Evolutionary conservation across 2,797 vertebrate species (phyloP).

Genomic region (Lates japonicus): DNA sequence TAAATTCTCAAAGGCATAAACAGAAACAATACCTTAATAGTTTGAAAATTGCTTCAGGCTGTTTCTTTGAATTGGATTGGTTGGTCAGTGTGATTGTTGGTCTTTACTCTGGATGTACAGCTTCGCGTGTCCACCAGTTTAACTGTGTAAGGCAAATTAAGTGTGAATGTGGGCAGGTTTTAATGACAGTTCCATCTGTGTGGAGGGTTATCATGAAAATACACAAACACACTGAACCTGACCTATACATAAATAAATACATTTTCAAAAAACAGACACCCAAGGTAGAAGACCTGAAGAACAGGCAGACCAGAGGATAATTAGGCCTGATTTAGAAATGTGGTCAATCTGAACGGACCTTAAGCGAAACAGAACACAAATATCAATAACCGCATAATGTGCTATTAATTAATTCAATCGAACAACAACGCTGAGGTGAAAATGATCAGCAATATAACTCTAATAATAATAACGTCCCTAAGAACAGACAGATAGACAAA

Average conservation of each 20-base stretch:
- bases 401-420: background rate
- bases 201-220: background rate
- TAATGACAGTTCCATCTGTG: background rate
- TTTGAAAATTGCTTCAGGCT: background rate
- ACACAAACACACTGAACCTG: background rate
- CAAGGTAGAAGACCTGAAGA: background rate
- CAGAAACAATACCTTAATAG: background rate
- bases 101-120: conserved; percentile 6
- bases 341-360: background rate
- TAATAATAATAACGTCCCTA: background rate
- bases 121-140: background rate
- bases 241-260: background rate
- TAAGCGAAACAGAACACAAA: background rate
- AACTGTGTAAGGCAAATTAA: background rate
- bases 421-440: background rate
- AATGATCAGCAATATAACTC: background rate
- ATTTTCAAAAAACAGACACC: background rate
- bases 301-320: background rate
- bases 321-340: background rate
- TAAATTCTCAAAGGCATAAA: background rate
- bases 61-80: background rate
- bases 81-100: background rate
- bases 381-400: background rate
- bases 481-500: background rate
- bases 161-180: background rate